phyloP scores from a whole-genome alignment of 1,140 invertebrate genomes.

The Neuroterus valhalla region DNA sequence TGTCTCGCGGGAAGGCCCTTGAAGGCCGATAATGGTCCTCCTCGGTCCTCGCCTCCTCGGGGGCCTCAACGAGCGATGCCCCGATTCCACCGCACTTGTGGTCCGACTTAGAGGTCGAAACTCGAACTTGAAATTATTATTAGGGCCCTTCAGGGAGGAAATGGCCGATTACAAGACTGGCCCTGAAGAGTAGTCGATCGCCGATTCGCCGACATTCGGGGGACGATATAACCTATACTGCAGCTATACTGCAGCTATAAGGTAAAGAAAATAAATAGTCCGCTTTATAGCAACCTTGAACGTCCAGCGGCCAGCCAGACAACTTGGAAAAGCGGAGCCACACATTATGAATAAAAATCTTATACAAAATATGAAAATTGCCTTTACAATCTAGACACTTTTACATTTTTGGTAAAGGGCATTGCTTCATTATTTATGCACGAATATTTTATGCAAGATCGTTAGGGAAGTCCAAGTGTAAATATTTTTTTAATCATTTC shows the following conservation, averaged over 20 bases:
- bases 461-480: too few relatives aligned
- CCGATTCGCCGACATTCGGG: constrained; percentile 16
- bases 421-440: too few relatives aligned
- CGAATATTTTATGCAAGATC: too few relatives aligned
- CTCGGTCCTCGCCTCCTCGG: constrained; percentile 48
- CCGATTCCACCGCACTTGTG: constrained; percentile 52
- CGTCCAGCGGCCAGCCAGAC: neutral
- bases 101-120: constrained; percentile 33
- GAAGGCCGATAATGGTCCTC: constrained; percentile 68
- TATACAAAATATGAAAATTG: neutral
- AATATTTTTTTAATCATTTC: too few relatives aligned
- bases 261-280: constrained; percentile 21
- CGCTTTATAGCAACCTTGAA: constrained; percentile 16
- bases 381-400: too few relatives aligned
- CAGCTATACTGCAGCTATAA: too few relatives aligned
- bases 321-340: neutral
- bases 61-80: constrained; percentile 61
- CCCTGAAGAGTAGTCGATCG: constrained; percentile 18
- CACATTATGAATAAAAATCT: neutral
- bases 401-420: too few relatives aligned
- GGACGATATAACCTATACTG: constrained; percentile 16
- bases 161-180: constrained; percentile 33
- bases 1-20: constrained; percentile 68
- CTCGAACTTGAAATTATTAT: constrained; percentile 38
- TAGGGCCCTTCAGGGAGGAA: constrained; percentile 36